A percentile compares a stretch with the other conserved stretches of the same genome.
These are phyloP conservation scores for Melinopterus prodromus DNA, from an alignment of 2,888 invertebrate species.

Conservation along the genomic window DNA sequence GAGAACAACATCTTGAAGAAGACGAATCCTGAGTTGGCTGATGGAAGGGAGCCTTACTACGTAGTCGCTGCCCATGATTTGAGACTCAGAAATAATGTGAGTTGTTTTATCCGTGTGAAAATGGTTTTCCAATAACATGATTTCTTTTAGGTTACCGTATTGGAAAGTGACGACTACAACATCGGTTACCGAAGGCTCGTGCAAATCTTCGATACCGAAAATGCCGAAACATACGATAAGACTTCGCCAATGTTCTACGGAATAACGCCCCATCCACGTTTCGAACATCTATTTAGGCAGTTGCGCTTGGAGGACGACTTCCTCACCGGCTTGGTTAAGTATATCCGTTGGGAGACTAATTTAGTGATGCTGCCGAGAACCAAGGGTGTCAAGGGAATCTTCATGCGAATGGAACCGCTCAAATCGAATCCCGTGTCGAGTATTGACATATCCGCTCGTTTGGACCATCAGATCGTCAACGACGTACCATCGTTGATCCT, in stretches of 20 bases:
- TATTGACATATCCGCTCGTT: conserved; percentile 50
- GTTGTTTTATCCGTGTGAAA: conserved; percentile 24
- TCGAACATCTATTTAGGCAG: conserved; percentile 6
- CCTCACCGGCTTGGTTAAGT: neutral
- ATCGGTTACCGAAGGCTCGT: conserved; percentile 24
- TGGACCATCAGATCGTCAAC: conserved; percentile 45
- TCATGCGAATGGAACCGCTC: conserved; percentile 48
- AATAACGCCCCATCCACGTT: neutral
- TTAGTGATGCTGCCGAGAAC: conserved; percentile 1
- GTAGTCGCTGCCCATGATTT: conserved; percentile 53
- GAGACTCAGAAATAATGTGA: conserved; percentile 47
- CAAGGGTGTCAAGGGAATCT: conserved; percentile 46
- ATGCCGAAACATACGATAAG: conserved; percentile 21
- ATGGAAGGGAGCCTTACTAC: conserved; percentile 30
- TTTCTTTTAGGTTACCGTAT: conserved; percentile 8
- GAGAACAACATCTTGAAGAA: conserved; percentile 48
- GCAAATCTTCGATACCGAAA: conserved; percentile 27
- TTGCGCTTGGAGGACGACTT: conserved; percentile 4
- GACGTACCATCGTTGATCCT: conserved; percentile 38
- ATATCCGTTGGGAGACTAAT: neutral
- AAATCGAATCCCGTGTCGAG: conserved; percentile 50
- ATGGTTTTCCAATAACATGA: neutral
- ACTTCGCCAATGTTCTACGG: neutral
- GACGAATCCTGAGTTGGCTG: conserved; percentile 53
- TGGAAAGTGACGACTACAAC: conserved; percentile 21